Base-by-base conservation (phyloP, 2,113 vertebrate genomes). In the Apus apus region DNA sequence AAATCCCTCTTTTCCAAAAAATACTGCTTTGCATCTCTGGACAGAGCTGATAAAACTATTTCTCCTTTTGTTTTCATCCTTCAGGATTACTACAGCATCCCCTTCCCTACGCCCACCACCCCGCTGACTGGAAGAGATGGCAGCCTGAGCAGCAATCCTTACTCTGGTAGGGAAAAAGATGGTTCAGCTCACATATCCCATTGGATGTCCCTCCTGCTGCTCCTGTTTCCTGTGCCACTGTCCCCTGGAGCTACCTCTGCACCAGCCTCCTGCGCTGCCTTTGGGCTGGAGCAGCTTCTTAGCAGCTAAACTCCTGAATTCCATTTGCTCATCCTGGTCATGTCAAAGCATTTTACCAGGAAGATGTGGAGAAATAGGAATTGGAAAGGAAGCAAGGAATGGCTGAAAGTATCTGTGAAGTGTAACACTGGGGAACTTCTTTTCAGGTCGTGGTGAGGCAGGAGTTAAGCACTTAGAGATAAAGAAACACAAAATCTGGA, bases 51-150 rank as follows among this genome's bases (percentile, higher is more conserved):
- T 61, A 15, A 66, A 81, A 13, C 19, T n/a, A 1, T 8, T 50
- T 4, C 34, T 50, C 5, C 8, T 43, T 40, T 36, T 92, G 5
- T 81, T 62, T 65, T 51, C 74, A 7, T 91, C 46, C 88, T 77
- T 50, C 89, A 99, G 99, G 99, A 99, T 98, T 99, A 99, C 97
- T 99, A 99, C 97, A 99, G 99, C 97, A 99, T 99, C 97, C 99
- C 99, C 4, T 99, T 99, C 96, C 99, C 99, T 46, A 99, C 99
- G 8, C 99, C 99, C 30, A 99, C 98, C 78, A 98, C 99, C 70
- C 99, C 98, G 30, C 97, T 99, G 96, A 99, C 99, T 25, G 99
- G 99, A 89, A 98, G 99, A 97, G 99, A 99, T 6, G 99, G 98
- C 86, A 98, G 98, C 97, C 97, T 99, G 98, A 98, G 99, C 71